A percentile compares a stretch with the other conserved stretches of the same genome.
Conservation (phyloP, 2,888 invertebrate genomes). For the Anticlea derivata region DNA sequence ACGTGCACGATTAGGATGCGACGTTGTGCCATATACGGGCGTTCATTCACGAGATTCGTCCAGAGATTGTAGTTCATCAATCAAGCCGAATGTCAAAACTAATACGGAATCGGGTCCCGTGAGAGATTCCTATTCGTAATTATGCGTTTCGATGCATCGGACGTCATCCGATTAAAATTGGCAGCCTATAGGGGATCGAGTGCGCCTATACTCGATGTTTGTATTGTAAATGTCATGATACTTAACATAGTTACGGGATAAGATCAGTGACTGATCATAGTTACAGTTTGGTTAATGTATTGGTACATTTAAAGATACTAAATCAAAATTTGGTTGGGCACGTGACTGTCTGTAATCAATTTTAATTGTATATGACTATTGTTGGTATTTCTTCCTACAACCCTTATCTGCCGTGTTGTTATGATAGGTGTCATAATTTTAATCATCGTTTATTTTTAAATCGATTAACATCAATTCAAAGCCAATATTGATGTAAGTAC, state of each 20-base stretch:
- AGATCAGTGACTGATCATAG: constrained; percentile 18
- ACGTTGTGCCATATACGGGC: constrained; percentile 63
- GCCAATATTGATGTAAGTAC: no score
- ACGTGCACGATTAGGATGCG: constrained; percentile 31
- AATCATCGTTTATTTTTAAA: no score
- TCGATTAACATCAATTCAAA: no score
- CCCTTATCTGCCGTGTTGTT: no score
- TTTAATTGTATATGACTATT: not conserved
- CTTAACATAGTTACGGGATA: constrained; percentile 31
- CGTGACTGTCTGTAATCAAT: constrained; percentile 4
- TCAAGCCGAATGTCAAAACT: constrained; percentile 83
- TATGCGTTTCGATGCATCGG: constrained; percentile 76
- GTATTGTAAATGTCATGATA: constrained; percentile 32
- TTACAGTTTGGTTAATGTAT: constrained; percentile 21
- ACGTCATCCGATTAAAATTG: constrained; percentile 81
- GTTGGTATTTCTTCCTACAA: not conserved
- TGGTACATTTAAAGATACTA: constrained; percentile 14
- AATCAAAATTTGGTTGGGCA: constrained; percentile 8
- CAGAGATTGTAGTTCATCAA: constrained; percentile 80
- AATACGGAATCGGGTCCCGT: constrained; percentile 78
- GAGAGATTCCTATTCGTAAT: constrained; percentile 77
- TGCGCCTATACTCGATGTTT: constrained; percentile 39
- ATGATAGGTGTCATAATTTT: no score
- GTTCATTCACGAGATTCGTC: constrained; percentile 73
- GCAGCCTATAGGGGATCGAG: constrained; percentile 72